Evolutionary conservation across 1,140 invertebrate species (phyloP).

Genomic region (Pygmarrhopalites habei): DNA sequence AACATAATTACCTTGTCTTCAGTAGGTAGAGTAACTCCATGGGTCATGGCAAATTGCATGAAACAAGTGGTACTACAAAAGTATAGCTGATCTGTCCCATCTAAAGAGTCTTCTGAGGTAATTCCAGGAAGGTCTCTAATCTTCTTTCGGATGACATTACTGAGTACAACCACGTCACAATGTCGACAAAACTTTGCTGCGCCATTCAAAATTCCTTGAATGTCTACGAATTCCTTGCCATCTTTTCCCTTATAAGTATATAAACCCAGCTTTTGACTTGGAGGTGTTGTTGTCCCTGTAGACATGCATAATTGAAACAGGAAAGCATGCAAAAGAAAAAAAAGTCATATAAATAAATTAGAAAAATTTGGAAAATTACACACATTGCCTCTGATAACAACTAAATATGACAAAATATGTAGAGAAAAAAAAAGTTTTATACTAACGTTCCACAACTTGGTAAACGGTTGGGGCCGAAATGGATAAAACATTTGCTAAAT

Average conservation of each 20-base stretch:
- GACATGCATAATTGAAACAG: too few relatives aligned
- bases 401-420: too few relatives aligned
- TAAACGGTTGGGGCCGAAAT: constrained; percentile 78
- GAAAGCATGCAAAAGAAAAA: too few relatives aligned
- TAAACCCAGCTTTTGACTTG: constrained; percentile 68
- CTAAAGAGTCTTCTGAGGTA: constrained; percentile 51
- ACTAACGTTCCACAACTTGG: constrained; percentile 66
- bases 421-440: too few relatives aligned
- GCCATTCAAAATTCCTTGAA: constrained; percentile 81
- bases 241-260: constrained; percentile 74
- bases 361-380: too few relatives aligned
- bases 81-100: constrained; percentile 58
- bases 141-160: constrained; percentile 70
- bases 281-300: constrained; percentile 63
- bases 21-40: constrained; percentile 47
- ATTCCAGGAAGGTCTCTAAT: constrained; percentile 69
- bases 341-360: too few relatives aligned
- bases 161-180: constrained; percentile 81
- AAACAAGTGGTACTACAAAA: constrained; percentile 82
- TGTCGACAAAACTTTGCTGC: constrained; percentile 82
- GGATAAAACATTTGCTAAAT: constrained; percentile 83
- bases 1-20: constrained; percentile 42
- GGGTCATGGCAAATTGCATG: constrained; percentile 66
- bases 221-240: constrained; percentile 73
- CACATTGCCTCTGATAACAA: too few relatives aligned